phyloP scores from a whole-genome alignment of 2,113 vertebrate species.

The Rhinogobius similis region DNA sequence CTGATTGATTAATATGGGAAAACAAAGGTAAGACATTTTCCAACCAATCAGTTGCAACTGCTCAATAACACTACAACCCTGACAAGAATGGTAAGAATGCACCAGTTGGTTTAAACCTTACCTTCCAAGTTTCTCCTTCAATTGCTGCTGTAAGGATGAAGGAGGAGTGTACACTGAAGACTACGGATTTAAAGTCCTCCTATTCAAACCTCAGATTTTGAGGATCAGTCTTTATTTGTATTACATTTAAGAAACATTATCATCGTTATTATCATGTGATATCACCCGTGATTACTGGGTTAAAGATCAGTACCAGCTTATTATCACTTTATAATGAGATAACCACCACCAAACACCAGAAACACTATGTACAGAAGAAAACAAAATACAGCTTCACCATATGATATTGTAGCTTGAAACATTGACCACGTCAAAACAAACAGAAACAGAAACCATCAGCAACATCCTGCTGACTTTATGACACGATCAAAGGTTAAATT shows the following conservation, averaged over 20 bases:
- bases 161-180: neutral
- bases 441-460: conserved; percentile 27
- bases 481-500: conserved; percentile 26
- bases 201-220: neutral
- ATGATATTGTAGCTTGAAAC: conserved; percentile 5
- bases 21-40: neutral
- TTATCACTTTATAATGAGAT: too few species aligned
- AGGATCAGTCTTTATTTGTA: neutral
- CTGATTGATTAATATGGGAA: conserved; percentile 5
- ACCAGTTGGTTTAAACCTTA: neutral
- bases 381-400: neutral
- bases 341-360: neutral
- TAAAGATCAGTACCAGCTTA: too few species aligned
- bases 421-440: conserved; percentile 43
- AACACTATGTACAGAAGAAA: neutral
- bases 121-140: neutral
- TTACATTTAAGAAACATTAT: neutral
- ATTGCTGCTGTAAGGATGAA: neutral
- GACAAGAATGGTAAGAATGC: too few species aligned
- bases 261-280: too few species aligned
- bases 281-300: too few species aligned
- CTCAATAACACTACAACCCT: neutral
- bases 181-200: neutral
- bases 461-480: conserved; percentile 27
- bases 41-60: neutral